These are phyloP conservation scores for Zosterops pallidus DNA, from an alignment of 2,113 vertebrate species.

Conservation along the genomic window DNA sequence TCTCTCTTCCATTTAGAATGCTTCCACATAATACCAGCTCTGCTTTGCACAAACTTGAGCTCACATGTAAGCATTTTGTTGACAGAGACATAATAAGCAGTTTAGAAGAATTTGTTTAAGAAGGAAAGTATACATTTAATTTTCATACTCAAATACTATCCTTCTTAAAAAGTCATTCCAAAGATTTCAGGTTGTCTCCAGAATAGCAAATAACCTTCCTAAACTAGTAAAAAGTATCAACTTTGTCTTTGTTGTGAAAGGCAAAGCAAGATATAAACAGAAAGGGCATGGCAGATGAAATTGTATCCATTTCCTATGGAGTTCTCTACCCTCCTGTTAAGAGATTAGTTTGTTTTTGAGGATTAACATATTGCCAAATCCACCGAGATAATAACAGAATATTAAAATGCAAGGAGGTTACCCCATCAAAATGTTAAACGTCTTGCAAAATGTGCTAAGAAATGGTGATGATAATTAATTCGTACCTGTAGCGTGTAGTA, in stretches of 20 bases:
- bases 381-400: not conserved
- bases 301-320: not conserved
- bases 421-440: not conserved
- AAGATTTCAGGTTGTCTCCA: conserved; percentile 50
- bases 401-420: not conserved
- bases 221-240: conserved; percentile 20
- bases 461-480: not conserved
- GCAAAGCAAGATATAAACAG: not conserved
- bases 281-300: not conserved
- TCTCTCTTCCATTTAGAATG: not conserved
- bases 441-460: not conserved
- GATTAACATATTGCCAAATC: not conserved
- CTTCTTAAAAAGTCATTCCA: conserved; percentile 62
- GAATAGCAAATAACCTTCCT: conserved; percentile 1
- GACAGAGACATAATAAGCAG: conserved; percentile 64
- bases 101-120: conserved; percentile 71
- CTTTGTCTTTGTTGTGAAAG: conserved; percentile 42
- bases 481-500: not conserved
- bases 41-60: not conserved
- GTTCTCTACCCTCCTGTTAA: not conserved
- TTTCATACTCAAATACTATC: conserved; percentile 64
- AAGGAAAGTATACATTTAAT: conserved; percentile 66
- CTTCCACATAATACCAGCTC: not conserved
- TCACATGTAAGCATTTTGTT: conserved; percentile 59
- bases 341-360: not conserved